These are phyloP conservation scores for Trinectes maculatus DNA, from an alignment of 2,113 vertebrate genomes.

Conservation along the genomic window DNA sequence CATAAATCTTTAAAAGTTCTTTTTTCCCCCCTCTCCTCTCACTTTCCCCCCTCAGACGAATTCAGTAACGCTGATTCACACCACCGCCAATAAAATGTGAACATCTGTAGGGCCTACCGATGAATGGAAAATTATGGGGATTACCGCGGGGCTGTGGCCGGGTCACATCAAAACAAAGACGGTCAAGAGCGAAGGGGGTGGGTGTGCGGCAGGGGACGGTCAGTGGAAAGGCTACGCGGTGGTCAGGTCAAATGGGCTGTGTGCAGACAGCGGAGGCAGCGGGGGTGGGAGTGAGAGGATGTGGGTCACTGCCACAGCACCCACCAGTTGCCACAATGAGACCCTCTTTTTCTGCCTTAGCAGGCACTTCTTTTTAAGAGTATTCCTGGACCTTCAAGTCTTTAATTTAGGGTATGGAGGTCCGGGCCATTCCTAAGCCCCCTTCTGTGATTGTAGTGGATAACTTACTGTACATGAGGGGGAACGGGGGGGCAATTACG, in stretches of 20 bases:
- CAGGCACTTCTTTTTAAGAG: constrained; percentile 61
- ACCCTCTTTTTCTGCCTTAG: constrained; percentile 68
- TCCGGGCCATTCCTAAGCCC: constrained; percentile 55
- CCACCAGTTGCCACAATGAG: constrained; percentile 73
- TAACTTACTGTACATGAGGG: constrained; percentile 47
- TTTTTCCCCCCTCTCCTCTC: constrained; percentile 28
- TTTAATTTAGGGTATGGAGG: constrained; percentile 69
- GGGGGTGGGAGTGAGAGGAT: constrained; percentile 61
- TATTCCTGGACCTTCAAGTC: constrained; percentile 71
- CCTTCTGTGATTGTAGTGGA: constrained; percentile 61
- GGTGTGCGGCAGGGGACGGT: constrained; percentile 3
- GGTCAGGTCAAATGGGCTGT: constrained; percentile 47
- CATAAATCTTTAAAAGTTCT: no score
- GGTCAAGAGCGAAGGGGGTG: background rate
- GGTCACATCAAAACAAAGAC: constrained; percentile 36
- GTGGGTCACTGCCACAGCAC: constrained; percentile 72
- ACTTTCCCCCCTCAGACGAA: background rate
- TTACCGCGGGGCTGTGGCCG: constrained; percentile 32
- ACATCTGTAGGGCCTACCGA: constrained; percentile 8
- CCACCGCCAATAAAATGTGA: constrained; percentile 35
- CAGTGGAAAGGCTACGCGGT: background rate
- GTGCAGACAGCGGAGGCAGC: constrained; percentile 22
- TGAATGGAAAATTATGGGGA: constrained; percentile 62
- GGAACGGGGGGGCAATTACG: constrained; percentile 37
- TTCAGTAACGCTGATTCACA: constrained; percentile 45